Base-by-base conservation (phyloP, 1,140 invertebrate genomes). In the Sinella curviseta region DNA sequence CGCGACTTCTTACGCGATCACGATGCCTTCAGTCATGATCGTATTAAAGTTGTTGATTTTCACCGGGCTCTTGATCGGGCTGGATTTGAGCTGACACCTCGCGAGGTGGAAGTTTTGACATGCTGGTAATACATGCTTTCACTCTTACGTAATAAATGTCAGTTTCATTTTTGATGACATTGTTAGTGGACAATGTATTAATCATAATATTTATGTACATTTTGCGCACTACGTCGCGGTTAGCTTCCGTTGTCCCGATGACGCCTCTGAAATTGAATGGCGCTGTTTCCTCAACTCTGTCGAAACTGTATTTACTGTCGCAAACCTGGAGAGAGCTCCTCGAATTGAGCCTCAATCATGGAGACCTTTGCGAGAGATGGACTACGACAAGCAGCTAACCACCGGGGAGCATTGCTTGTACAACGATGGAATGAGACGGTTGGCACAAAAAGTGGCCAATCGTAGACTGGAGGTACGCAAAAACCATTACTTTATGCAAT, bases 281-380 rank as follows among this genome's bases (percentile, higher is more conserved):
- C 79, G 87, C 20, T 89, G 90, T 65, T 93, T 94, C 86, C 88
- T 88, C 55, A 86, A 88, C 54, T 86, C 88, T 3, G 87, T 92
- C 30, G 92, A 93, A 83, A 91, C 91, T 87, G 89, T 91, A 30
- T 90, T 93, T 76, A 89, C 90, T 1, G 89, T 90, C 79, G 84
- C 85, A 73, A 87, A 87, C 73, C 85, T 93, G 78, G 92, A 93
- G 86, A 89, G 90, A 74, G 88, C 89, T 48, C 91, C 92, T 73
- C 88, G 92, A 28, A 85, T 92, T 31, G 86, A 89, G 20, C 83
- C 83, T 0, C 65, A 84, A 26, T 34, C 36, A 54, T 84, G 83
- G 83, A 75, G 75, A 30, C 83, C 83, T 24, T 36, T 84, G 0
- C 67, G 80, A n/a, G 81, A 82, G 60, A 82, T 82, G 81, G 81